phyloP scores from a whole-genome alignment of 2,888 invertebrate species.

The Himalopsyche anomala region DNA sequence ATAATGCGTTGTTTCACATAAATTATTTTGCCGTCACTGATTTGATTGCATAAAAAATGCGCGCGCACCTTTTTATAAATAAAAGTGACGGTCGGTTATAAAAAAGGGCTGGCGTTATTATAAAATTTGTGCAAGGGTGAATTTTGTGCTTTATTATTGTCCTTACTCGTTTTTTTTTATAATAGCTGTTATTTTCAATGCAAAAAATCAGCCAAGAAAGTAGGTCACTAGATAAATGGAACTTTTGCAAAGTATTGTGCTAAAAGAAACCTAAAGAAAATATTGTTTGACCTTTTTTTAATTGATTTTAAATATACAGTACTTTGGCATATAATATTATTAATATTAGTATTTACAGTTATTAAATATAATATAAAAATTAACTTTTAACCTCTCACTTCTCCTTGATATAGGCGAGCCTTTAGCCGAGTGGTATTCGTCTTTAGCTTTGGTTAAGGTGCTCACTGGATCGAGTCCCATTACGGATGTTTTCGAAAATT shows the following conservation, averaged over 20 bases:
- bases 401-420: too few species aligned
- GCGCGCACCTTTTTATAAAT: conserved; percentile 63
- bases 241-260: conserved; percentile 54
- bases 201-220: conserved; percentile 53
- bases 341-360: too few species aligned
- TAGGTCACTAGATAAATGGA: conserved; percentile 64
- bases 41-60: conserved; percentile 54
- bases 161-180: conserved; percentile 55
- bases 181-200: conserved; percentile 45
- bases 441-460: too few species aligned
- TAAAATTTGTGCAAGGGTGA: conserved; percentile 62
- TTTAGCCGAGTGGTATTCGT: too few species aligned
- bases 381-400: too few species aligned
- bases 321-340: too few species aligned
- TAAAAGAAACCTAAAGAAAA: not conserved
- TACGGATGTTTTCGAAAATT: too few species aligned
- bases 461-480: too few species aligned
- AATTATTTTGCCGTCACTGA: conserved; percentile 20
- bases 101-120: conserved; percentile 63
- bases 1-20: too few species aligned
- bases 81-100: conserved; percentile 60
- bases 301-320: too few species aligned
- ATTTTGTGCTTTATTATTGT: conserved; percentile 57
- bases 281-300: too few species aligned
- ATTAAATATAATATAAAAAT: too few species aligned